These are phyloP conservation scores for Mylabris phalerata DNA, from an alignment of 1,140 invertebrate species.

Conservation along the genomic window DNA sequence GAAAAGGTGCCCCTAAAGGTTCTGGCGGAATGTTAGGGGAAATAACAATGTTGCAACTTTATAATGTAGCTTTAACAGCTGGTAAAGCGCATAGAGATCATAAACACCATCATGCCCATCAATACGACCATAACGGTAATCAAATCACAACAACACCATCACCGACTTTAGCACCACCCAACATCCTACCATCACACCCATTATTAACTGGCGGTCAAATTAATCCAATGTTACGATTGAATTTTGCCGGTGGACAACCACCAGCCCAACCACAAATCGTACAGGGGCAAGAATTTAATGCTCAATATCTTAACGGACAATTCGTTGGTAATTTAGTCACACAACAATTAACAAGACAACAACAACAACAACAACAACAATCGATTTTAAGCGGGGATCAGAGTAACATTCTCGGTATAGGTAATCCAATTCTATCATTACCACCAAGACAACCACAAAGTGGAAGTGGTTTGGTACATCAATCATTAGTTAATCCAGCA, in stretches of 20 bases:
- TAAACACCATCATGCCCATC: slow-evolving; percentile 75
- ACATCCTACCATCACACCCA: slow-evolving; percentile 50
- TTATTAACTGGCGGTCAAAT: slow-evolving; percentile 62
- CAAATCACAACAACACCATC: slow-evolving; percentile 55
- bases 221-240: slow-evolving; percentile 52
- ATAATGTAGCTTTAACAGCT: slow-evolving; percentile 67
- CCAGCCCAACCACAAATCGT: slow-evolving; percentile 43
- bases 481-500: slow-evolving; percentile 41
- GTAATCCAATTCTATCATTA: background rate
- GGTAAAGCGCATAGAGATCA: slow-evolving; percentile 77
- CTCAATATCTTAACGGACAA: slow-evolving; percentile 55
- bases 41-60: slow-evolving; percentile 70
- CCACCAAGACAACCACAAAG: slow-evolving; percentile 10
- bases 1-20: slow-evolving; percentile 46
- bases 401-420: background rate
- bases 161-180: slow-evolving; percentile 44
- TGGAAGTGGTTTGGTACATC: slow-evolving; percentile 20
- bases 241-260: slow-evolving; percentile 42
- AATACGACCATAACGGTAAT: slow-evolving; percentile 66
- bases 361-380: slow-evolving; percentile 28
- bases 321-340: slow-evolving; percentile 50
- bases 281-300: slow-evolving; percentile 44
- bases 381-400: background rate
- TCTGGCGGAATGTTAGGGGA: slow-evolving; percentile 65
- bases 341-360: slow-evolving; percentile 47